These are phyloP conservation scores for Raja brachyura DNA, from an alignment of 2,113 vertebrate species.

Conservation along the genomic window DNA sequence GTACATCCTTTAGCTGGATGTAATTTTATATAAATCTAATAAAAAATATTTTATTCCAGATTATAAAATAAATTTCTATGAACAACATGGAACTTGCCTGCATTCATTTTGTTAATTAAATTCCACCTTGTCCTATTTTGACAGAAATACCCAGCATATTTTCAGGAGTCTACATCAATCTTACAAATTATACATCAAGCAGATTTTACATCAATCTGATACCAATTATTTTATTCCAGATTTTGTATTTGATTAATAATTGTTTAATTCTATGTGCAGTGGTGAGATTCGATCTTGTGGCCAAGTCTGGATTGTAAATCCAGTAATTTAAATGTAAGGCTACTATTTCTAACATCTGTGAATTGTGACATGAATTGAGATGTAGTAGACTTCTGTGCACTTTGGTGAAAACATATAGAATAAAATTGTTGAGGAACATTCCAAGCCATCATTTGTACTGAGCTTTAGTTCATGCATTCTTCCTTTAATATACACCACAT, in stretches of 20 bases:
- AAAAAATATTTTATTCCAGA: too few species aligned
- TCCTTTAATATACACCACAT: background rate
- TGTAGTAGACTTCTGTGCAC: background rate
- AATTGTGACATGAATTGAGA: background rate
- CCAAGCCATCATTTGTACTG: background rate
- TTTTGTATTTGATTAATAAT: too few species aligned
- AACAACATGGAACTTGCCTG: background rate
- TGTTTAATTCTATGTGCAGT: too few species aligned
- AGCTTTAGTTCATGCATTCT: background rate
- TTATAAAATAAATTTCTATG: background rate
- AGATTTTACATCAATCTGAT: too few species aligned
- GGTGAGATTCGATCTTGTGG: too few species aligned
- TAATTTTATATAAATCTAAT: too few species aligned
- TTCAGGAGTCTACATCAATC: background rate
- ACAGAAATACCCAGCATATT: background rate
- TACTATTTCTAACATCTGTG: background rate
- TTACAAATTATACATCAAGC: too few species aligned
- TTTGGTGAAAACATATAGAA: background rate
- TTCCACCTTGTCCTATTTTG: background rate
- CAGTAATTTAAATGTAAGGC: too few species aligned
- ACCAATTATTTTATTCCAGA: too few species aligned
- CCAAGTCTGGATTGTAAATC: too few species aligned
- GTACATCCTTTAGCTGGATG: too few species aligned
- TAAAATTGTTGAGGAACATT: background rate
- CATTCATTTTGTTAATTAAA: background rate